Evolutionary conservation across 2,888 invertebrate genomes (phyloP).

Genomic region (Arrhopalites spinosus): DNA sequence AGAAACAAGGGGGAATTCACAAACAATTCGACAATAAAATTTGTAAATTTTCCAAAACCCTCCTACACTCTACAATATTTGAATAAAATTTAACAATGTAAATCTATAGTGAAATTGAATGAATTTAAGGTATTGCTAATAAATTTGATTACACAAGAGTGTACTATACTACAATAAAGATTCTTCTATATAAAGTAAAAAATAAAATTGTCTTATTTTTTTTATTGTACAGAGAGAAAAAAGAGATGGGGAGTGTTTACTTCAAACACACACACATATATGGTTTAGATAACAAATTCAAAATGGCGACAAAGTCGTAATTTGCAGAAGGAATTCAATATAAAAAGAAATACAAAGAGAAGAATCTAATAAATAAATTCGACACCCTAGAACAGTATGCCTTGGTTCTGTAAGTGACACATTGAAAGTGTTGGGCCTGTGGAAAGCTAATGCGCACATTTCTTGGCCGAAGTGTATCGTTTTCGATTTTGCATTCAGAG

Average conservation of each 20-base stretch:
- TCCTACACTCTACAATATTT: too few relatives aligned
- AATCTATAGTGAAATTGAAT: too few relatives aligned
- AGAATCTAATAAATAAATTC: constrained; percentile 42
- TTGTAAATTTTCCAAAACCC: too few relatives aligned
- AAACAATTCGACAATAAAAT: too few relatives aligned
- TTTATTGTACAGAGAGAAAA: neutral
- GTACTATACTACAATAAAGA: neutral
- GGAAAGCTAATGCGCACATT: constrained; percentile 38
- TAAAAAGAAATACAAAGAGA: constrained; percentile 40
- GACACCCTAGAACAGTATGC: constrained; percentile 33
- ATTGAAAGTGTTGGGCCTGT: constrained; percentile 33
- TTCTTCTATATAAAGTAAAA: neutral
- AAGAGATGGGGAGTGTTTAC: neutral
- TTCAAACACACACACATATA: neutral
- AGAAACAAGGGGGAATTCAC: too few relatives aligned
- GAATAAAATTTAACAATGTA: too few relatives aligned
- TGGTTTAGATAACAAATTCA: constrained; percentile 29
- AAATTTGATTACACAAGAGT: neutral
- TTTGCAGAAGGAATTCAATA: constrained; percentile 40
- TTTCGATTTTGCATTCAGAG: constrained; percentile 35
- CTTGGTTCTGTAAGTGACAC: constrained; percentile 41
- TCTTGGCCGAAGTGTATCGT: constrained; percentile 32
- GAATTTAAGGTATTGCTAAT: neutral
- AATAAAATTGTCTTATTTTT: neutral
- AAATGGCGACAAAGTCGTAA: constrained; percentile 39